phyloP scores from a whole-genome alignment of 2,113 vertebrate species.

The Rhombomys opimus region DNA sequence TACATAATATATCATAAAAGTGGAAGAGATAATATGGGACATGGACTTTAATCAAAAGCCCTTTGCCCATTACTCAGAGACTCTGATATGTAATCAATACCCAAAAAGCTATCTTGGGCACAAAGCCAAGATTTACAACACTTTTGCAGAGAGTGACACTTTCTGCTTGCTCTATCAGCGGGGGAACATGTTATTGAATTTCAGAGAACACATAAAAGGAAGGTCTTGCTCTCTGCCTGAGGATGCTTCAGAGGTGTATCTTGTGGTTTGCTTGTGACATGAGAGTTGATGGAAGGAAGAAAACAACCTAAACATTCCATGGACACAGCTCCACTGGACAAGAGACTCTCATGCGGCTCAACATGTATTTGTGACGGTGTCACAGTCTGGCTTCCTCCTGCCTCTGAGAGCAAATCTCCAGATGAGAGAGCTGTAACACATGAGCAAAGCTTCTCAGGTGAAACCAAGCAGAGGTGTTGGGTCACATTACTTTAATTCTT shows the following conservation, averaged over 20 bases:
- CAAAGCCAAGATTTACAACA: slow-evolving; percentile 90
- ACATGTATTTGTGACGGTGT: slow-evolving; percentile 85
- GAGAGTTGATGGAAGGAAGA: slow-evolving; percentile 71
- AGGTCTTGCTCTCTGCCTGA: slow-evolving; percentile 86
- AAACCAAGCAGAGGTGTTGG: slow-evolving; percentile 76
- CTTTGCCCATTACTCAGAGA: slow-evolving; percentile 90
- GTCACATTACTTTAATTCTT: slow-evolving; percentile 63
- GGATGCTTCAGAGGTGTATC: slow-evolving; percentile 84
- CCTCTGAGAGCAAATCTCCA: slow-evolving; percentile 90
- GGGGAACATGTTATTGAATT: slow-evolving; percentile 86
- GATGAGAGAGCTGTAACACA: slow-evolving; percentile 91
- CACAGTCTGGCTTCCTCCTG: slow-evolving; percentile 87
- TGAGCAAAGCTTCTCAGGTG: slow-evolving; percentile 92
- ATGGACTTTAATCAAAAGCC: slow-evolving; percentile 90
- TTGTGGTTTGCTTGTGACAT: slow-evolving; percentile 80
- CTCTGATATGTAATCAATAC: slow-evolving; percentile 93
- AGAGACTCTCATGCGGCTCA: slow-evolving; percentile 88
- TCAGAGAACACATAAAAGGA: slow-evolving; percentile 85
- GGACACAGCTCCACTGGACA: slow-evolving; percentile 56
- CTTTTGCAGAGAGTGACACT: slow-evolving; percentile 89
- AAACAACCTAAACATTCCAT: slow-evolving; percentile 63
- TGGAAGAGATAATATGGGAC: slow-evolving; percentile 90
- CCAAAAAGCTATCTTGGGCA: slow-evolving; percentile 90
- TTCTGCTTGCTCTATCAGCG: slow-evolving; percentile 86
- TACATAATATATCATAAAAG: slow-evolving; percentile 95